Conservation (phyloP, 1,140 invertebrate species). For the Battus philenor region DNA sequence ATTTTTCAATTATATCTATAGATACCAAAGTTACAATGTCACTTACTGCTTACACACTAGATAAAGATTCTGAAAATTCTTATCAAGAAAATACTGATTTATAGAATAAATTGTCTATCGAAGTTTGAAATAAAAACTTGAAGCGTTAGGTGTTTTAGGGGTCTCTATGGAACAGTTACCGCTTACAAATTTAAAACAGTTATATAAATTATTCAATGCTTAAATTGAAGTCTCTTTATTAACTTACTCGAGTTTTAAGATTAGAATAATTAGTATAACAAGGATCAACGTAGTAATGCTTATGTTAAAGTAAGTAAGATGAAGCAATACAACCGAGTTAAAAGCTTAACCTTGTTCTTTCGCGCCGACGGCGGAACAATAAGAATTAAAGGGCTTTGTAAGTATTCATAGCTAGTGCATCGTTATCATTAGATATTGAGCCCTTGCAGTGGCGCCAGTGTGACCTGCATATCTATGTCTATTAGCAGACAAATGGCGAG, state of each 20-base stretch:
- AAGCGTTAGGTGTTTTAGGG: neutral
- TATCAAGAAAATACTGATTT: too few relatives aligned
- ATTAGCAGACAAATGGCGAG: constrained; percentile 9
- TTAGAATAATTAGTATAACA: neutral
- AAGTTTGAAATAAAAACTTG: too few relatives aligned
- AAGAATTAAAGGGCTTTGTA: constrained; percentile 24
- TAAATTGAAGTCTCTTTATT: neutral
- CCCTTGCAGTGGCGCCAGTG: constrained; percentile 12
- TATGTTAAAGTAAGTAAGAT: neutral
- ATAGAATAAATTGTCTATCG: too few relatives aligned
- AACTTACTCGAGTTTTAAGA: neutral
- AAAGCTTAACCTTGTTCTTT: constrained; percentile 50
- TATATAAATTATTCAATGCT: too few relatives aligned
- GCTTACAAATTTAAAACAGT: too few relatives aligned
- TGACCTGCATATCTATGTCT: constrained; percentile 9
- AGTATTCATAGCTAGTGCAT: constrained; percentile 16
- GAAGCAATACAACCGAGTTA: constrained; percentile 40
- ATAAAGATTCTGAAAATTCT: too few relatives aligned
- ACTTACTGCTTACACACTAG: too few relatives aligned
- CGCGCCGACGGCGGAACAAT: constrained; percentile 29
- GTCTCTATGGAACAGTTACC: neutral
- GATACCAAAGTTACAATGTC: too few relatives aligned
- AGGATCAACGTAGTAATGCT: constrained; percentile 1
- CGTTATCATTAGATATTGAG: constrained; percentile 13
- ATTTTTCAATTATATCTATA: too few relatives aligned